Conservation (phyloP, 2,113 vertebrate genomes). For the Myocastor coypus region DNA sequence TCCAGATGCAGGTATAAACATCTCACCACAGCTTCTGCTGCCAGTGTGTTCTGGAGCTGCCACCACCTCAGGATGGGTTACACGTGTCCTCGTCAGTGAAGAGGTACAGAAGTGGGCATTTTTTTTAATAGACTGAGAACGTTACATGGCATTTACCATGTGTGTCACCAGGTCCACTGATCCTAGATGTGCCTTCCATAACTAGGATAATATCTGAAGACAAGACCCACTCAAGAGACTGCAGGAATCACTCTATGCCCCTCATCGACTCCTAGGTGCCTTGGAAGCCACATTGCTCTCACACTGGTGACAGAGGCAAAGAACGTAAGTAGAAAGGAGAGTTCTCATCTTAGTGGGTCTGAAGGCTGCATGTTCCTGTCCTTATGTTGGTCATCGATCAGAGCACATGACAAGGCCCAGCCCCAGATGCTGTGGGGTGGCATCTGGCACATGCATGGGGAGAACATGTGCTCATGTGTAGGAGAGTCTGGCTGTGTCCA, state of each 20-base stretch:
- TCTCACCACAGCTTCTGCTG: neutral
- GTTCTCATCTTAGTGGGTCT: too few relatives aligned
- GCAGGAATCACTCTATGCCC: fast-evolving
- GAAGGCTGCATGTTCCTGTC: fast-evolving
- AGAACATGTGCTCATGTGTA: fast-evolving
- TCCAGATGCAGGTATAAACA: fast-evolving
- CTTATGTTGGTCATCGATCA: fast-evolving
- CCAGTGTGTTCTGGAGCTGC: neutral
- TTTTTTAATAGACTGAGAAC: neutral
- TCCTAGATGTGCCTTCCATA: fast-evolving
- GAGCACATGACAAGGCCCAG: neutral
- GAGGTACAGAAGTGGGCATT: fast-evolving
- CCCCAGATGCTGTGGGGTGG: too few relatives aligned
- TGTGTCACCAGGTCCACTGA: neutral
- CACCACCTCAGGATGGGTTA: fast-evolving
- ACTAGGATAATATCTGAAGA: neutral
- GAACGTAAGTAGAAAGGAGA: neutral
- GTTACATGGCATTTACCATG: fast-evolving
- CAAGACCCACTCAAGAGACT: too few relatives aligned
- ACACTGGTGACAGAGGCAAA: neutral
- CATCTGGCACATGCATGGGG: fast-evolving
- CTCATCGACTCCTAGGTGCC: fast-evolving
- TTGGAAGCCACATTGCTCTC: fast-evolving
- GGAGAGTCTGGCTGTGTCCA: neutral
- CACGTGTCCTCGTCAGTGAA: fast-evolving